A percentile compares a stretch with the other conserved stretches of the same genome.
phyloP scores from a whole-genome alignment of 2,888 invertebrate genomes.

The Cryptops parisi region DNA sequence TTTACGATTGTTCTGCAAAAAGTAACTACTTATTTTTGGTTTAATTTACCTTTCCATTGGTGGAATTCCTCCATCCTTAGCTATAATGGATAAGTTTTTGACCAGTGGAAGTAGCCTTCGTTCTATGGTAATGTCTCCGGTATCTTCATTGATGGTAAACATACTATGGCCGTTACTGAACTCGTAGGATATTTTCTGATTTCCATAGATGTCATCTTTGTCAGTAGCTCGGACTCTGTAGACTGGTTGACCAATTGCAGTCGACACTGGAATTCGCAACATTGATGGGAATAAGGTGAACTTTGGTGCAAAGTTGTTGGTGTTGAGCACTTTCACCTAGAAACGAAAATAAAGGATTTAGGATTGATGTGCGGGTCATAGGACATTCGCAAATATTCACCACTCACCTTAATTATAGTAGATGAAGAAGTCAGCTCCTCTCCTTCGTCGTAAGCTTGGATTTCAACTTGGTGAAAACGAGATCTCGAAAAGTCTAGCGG shows the following conservation, averaged over 20 bases:
- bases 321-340: slow-evolving; percentile 19
- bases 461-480: slow-evolving; percentile 22
- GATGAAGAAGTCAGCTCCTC: slow-evolving; percentile 12
- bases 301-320: slow-evolving; percentile 24
- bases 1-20: too few relatives aligned
- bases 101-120: slow-evolving; percentile 10
- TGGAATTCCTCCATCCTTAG: slow-evolving; percentile 13
- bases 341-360: background rate
- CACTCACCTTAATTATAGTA: slow-evolving; percentile 16
- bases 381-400: too few relatives aligned
- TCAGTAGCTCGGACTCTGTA: slow-evolving; percentile 24
- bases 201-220: slow-evolving; percentile 20
- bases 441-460: slow-evolving; percentile 24
- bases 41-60: slow-evolving; percentile 15
- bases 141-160: slow-evolving; percentile 22
- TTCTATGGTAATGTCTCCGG: slow-evolving; percentile 22
- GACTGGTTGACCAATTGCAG: slow-evolving; percentile 21
- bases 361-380: background rate
- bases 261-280: slow-evolving; percentile 23
- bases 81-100: slow-evolving; percentile 14
- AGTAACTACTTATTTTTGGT: too few relatives aligned
- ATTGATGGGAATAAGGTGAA: slow-evolving; percentile 24
- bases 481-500: slow-evolving; percentile 23
- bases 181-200: slow-evolving; percentile 21
- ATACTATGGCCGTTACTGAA: slow-evolving; percentile 15